Conservation (phyloP, 2,797 vertebrate genomes). For the Cephalopachus bancanus region DNA sequence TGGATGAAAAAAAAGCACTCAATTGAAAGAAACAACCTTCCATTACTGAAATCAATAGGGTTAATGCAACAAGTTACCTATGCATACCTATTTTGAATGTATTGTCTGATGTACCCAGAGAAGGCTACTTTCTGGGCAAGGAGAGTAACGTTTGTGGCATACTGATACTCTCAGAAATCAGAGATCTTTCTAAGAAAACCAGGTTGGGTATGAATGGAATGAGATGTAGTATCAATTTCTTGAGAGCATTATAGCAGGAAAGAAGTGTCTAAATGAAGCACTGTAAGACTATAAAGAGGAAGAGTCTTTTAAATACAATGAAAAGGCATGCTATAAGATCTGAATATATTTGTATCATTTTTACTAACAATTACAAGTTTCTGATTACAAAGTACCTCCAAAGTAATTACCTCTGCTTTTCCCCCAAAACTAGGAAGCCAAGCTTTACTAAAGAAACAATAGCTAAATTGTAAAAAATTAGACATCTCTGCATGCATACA, state of each 20-base stretch:
- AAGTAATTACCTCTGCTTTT: background rate
- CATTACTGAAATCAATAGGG: background rate
- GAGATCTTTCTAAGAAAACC: constrained; percentile 38
- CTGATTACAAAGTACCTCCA: background rate
- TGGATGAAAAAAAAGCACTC: background rate
- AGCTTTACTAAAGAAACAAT: background rate
- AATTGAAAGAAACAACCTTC: constrained; percentile 35
- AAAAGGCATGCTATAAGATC: constrained; percentile 26
- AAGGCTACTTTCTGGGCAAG: background rate
- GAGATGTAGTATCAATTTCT: constrained; percentile 17
- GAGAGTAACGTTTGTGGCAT: constrained; percentile 13
- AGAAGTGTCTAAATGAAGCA: constrained; percentile 45
- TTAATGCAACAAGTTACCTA: background rate
- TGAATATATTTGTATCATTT: constrained; percentile 4
- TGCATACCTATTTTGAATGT: background rate
- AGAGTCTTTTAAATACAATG: background rate
- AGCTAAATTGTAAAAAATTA: constrained; percentile 2
- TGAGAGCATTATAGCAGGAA: constrained; percentile 14
- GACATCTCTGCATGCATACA: background rate
- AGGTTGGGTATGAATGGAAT: constrained; percentile 13
- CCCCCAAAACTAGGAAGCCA: constrained; percentile 32
- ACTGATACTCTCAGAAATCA: constrained; percentile 48
- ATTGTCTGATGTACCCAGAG: constrained; percentile 5
- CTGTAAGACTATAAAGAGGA: background rate
- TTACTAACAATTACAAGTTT: constrained; percentile 48